Percentiles rank a stretch among this genome's conserved stretches.
Evolutionary conservation across 2,888 invertebrate genomes (phyloP).

Genomic region (Meta bourneti): DNA sequence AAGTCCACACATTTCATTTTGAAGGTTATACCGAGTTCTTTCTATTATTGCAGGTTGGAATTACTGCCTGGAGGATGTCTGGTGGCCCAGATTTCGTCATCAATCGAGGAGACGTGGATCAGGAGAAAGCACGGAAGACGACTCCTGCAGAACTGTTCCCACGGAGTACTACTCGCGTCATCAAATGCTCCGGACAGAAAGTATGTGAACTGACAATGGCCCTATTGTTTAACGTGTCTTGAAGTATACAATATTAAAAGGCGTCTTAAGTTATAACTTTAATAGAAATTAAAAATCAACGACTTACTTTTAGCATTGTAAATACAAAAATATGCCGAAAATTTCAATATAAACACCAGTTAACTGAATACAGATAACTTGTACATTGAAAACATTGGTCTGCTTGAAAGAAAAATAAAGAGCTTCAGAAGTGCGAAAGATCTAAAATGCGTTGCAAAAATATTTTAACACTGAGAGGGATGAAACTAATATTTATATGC

Average conservation of each 20-base stretch:
- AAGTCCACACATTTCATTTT: too few relatives aligned
- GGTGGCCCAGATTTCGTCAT: slow-evolving; percentile 50
- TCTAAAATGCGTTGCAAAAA: too few relatives aligned
- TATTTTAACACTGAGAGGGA: too few relatives aligned
- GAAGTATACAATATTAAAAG: background rate
- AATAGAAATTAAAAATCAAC: background rate
- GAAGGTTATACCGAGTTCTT: background rate
- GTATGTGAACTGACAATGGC: background rate
- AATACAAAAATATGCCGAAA: background rate
- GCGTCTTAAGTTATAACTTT: too few relatives aligned
- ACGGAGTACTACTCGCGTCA: slow-evolving; percentile 71
- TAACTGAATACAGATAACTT: too few relatives aligned
- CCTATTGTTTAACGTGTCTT: background rate
- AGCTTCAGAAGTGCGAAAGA: too few relatives aligned
- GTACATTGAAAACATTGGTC: too few relatives aligned
- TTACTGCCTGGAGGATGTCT: slow-evolving; percentile 61
- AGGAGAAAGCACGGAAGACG: slow-evolving; percentile 34
- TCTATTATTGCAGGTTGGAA: slow-evolving; percentile 44
- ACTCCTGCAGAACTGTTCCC: slow-evolving; percentile 54
- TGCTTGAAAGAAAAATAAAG: too few relatives aligned
- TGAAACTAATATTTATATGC: too few relatives aligned
- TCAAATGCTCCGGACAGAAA: slow-evolving; percentile 57
- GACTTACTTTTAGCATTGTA: background rate
- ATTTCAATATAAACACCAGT: too few relatives aligned
- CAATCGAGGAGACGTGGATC: slow-evolving; percentile 36